Conservation (phyloP, 2,797 vertebrate species). For the Nannoperca obscura region DNA sequence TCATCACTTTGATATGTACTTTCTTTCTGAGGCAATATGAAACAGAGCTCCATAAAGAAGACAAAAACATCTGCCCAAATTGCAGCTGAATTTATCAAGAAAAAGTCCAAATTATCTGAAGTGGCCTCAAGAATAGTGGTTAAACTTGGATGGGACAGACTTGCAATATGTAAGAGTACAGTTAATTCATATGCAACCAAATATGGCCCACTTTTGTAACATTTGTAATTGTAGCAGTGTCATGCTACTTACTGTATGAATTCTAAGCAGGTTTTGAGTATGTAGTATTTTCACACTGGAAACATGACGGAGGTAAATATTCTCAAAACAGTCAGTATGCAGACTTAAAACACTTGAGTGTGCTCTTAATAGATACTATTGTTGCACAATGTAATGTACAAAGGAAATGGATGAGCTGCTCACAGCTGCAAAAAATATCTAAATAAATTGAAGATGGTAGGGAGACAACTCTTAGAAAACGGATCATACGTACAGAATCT, state of each 20-base stretch:
- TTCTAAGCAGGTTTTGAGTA: not conserved
- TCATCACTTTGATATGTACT: not conserved
- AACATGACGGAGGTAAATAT: not conserved
- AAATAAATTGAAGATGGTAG: not conserved
- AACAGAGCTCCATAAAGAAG: not conserved
- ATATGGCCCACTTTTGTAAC: slow-evolving; percentile 10
- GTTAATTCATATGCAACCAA: not conserved
- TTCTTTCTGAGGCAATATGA: slow-evolving; percentile 13
- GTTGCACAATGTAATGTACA: not conserved
- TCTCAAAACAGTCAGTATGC: not conserved
- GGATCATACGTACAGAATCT: not conserved
- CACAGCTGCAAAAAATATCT: not conserved
- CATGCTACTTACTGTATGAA: not conserved
- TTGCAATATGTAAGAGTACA: not conserved
- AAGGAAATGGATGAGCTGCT: not conserved
- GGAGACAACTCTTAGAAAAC: not conserved
- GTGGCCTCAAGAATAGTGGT: not conserved
- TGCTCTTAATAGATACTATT: not conserved
- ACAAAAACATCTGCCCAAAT: not conserved
- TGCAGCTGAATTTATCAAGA: not conserved
- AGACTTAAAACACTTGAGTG: not conserved
- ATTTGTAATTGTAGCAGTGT: slow-evolving; percentile 1
- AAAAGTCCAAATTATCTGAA: not conserved
- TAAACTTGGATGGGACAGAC: not conserved
- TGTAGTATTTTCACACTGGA: not conserved